Evolutionary conservation across 2,113 vertebrate genomes (phyloP).

Genomic region (Atrichornis clamosus): DNA sequence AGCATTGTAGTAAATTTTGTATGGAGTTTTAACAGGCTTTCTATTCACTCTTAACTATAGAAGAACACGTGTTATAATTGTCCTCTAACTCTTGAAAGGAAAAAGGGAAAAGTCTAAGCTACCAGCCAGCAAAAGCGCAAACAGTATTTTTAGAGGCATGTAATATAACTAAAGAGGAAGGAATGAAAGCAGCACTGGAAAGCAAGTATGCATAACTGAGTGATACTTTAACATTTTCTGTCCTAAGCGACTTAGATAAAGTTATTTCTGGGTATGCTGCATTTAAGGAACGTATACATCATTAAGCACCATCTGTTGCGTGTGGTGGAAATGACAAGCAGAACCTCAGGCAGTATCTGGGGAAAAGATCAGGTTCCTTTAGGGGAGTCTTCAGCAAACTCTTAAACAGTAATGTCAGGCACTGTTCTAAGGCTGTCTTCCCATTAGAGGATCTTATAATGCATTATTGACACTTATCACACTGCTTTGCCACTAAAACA

Average conservation of each 20-base stretch:
- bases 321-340: background rate
- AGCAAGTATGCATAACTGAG: background rate
- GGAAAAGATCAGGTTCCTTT: background rate
- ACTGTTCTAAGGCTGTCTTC: background rate
- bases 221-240: background rate
- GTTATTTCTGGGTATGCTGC: background rate
- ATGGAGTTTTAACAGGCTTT: background rate
- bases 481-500: background rate
- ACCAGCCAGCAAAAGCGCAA: background rate
- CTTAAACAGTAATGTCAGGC: background rate
- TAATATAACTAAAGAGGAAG: background rate
- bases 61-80: background rate
- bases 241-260: background rate
- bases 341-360: background rate
- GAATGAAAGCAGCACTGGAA: background rate
- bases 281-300: background rate
- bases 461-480: background rate
- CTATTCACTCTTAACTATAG: background rate
- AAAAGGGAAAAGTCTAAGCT: background rate
- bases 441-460: background rate
- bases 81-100: background rate
- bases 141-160: background rate
- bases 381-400: background rate
- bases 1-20: slow-evolving; percentile 41
- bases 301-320: accelerated